These are phyloP conservation scores for Polietes domitor DNA, from an alignment of 2,888 invertebrate genomes.

Conservation along the genomic window DNA sequence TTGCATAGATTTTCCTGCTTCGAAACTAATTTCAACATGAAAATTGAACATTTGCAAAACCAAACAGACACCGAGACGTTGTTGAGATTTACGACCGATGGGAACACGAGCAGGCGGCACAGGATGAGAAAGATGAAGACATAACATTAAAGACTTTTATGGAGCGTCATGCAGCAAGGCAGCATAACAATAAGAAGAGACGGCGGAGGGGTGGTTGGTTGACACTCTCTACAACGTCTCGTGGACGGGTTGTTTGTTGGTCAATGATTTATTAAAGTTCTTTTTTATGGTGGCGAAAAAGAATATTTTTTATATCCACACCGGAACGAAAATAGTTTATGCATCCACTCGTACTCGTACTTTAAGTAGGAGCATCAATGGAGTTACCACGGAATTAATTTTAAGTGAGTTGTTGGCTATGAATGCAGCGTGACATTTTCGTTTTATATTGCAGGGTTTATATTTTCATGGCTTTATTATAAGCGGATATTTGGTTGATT, in stretches of 20 bases:
- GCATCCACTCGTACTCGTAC: too few relatives aligned
- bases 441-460: too few relatives aligned
- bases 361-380: too few relatives aligned
- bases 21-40: constrained; percentile 31
- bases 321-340: background rate
- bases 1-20: constrained; percentile 39
- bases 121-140: constrained; percentile 16
- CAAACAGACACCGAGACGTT: constrained; percentile 3
- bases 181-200: background rate
- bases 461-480: too few relatives aligned
- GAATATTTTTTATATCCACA: background rate
- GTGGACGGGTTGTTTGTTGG: background rate
- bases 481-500: too few relatives aligned
- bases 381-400: too few relatives aligned
- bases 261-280: constrained; percentile 13
- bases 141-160: background rate
- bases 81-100: constrained; percentile 8
- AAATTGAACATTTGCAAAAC: constrained; percentile 33
- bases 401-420: too few relatives aligned
- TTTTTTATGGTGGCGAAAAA: background rate
- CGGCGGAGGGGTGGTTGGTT: background rate
- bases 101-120: background rate
- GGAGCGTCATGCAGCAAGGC: background rate
- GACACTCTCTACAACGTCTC: background rate
- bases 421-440: too few relatives aligned